Percentiles rank a stretch among this genome's conserved stretches.
phyloP scores from a whole-genome alignment of 53 echinoderm and acorn worm species.

The Luidia sarsii region DNA sequence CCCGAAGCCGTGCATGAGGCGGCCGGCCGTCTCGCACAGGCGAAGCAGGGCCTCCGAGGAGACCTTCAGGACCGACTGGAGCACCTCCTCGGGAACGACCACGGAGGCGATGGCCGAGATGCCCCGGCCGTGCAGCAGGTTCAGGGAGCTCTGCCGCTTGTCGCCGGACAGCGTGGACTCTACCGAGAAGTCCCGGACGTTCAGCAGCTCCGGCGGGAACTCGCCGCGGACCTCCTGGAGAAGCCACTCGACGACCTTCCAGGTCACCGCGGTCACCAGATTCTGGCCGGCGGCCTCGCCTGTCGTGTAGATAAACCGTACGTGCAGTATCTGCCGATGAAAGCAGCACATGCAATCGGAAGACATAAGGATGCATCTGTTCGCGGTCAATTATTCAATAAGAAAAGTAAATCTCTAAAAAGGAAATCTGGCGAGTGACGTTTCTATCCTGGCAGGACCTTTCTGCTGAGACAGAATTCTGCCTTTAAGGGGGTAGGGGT shows the following conservation, averaged over 20 bases:
- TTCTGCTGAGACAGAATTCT: no score
- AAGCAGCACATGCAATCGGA: neutral
- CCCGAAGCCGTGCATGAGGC: neutral
- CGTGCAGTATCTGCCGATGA: neutral
- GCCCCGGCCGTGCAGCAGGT: neutral
- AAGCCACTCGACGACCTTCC: neutral
- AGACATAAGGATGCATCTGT: no score
- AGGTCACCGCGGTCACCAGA: neutral
- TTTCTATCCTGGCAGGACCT: no score
- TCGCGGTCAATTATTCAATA: no score
- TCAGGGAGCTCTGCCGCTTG: neutral
- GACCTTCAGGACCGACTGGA: neutral
- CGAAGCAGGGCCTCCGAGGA: neutral
- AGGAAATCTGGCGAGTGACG: no score
- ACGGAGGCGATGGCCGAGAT: neutral
- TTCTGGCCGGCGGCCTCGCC: slow-evolving; percentile 35
- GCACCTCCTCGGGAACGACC: neutral
- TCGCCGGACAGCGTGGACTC: slow-evolving; percentile 5
- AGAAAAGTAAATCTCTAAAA: no score
- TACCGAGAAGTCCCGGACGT: neutral
- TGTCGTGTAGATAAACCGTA: neutral
- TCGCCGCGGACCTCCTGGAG: neutral
- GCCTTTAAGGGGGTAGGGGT: no score
- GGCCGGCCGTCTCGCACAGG: neutral
- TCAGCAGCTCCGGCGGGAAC: neutral